Evolutionary conservation across 2,888 invertebrate genomes (phyloP).

Genomic region (Ceraclea dissimilis): DNA sequence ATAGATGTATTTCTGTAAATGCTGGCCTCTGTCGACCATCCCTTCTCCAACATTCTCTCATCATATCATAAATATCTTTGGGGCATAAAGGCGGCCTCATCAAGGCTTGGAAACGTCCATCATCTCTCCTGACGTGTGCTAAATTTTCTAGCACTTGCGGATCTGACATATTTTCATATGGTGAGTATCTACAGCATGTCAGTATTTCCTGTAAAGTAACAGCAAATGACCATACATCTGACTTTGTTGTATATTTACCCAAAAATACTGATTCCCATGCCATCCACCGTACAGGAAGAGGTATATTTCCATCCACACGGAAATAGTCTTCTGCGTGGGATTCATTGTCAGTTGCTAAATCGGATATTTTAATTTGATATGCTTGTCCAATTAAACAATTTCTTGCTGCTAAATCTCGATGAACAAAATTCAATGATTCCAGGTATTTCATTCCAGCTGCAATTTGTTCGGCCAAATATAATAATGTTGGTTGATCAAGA

Average conservation of each 20-base stretch:
- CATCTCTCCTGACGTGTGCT: conserved; percentile 63
- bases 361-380: conserved; percentile 65
- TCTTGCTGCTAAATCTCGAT: conserved; percentile 79
- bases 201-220: conserved; percentile 84
- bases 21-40: conserved; percentile 69
- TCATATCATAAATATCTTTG: conserved; percentile 77
- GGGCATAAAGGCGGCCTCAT: conserved; percentile 71
- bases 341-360: conserved; percentile 62
- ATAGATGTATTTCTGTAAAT: conserved; percentile 79
- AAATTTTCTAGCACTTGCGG: conserved; percentile 78
- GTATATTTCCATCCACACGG: conserved; percentile 31
- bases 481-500: conserved; percentile 39
- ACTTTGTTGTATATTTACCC: conserved; percentile 73
- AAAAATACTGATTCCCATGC: conserved; percentile 76
- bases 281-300: conserved; percentile 81
- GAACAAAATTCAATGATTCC: conserved; percentile 77
- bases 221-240: conserved; percentile 85
- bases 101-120: conserved; percentile 49
- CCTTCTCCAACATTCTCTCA: conserved; percentile 82
- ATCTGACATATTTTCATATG: conserved; percentile 71
- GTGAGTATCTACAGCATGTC: conserved; percentile 74
- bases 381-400: conserved; percentile 76
- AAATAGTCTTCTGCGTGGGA: conserved; percentile 73
- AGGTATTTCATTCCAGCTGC: conserved; percentile 88
- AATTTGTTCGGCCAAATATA: conserved; percentile 82